A percentile compares a stretch with the other conserved stretches of the same genome.
These are phyloP conservation scores for Drepanosiphum platanoidis DNA, from an alignment of 2,888 invertebrate species.

Conservation along the genomic window DNA sequence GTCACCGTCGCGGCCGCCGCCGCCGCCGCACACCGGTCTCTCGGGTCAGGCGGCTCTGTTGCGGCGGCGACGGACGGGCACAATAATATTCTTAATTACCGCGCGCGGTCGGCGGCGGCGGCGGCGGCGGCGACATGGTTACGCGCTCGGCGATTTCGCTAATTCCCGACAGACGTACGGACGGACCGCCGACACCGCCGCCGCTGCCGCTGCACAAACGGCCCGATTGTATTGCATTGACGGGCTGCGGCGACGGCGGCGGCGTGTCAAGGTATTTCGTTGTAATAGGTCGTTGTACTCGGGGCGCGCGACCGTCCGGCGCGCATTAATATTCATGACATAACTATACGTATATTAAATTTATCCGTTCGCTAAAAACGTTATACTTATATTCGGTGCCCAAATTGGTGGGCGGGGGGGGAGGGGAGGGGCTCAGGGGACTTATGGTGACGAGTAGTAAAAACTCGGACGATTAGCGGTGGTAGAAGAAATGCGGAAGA, in stretches of 20 bases:
- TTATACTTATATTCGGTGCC: too few relatives aligned
- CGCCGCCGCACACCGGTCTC: background rate
- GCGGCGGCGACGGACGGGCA: background rate
- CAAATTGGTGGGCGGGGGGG: too few relatives aligned
- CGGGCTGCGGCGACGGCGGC: conserved; percentile 18
- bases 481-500: too few relatives aligned
- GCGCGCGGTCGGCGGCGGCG: background rate
- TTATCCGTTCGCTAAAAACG: background rate
- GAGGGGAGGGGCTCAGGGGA: too few relatives aligned
- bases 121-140: background rate
- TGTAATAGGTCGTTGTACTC: conserved; percentile 56
- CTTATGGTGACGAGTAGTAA: too few relatives aligned
- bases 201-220: background rate
- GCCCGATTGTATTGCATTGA: background rate
- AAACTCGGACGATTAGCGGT: too few relatives aligned
- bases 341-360: background rate
- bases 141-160: conserved; percentile 20
- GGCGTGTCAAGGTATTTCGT: conserved; percentile 46
- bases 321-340: conserved; percentile 19
- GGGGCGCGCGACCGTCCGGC: background rate
- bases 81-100: background rate
- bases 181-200: background rate
- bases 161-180: background rate
- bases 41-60: background rate
- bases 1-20: background rate